Evolutionary conservation across 2,797 vertebrate genomes (phyloP), one percentile per base, ranked within the genome.

Genomic region (Bufotes viridis): DNA sequence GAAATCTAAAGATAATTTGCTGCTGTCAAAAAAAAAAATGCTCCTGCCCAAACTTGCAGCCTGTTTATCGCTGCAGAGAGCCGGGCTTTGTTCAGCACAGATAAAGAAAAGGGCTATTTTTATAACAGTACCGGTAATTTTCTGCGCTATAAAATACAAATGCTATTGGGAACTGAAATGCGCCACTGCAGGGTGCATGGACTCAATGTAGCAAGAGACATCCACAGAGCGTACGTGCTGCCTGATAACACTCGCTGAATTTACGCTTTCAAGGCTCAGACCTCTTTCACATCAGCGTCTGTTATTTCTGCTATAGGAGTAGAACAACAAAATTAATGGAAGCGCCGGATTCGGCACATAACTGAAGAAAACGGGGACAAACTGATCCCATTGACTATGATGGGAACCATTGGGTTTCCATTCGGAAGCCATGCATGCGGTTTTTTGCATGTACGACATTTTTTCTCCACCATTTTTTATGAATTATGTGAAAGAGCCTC

Each of bases 31-130:
- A 81, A 53, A 81, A 87, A 67, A 84, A 24, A 17, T 2, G 20
- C n/a, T 80, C 67, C 72, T 78, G 80, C 26, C 72, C 74, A 53
- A 86, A 69, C 34, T 42, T 51, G 78, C 82, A 65, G 82, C 42
- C 84, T 89, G 84, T 86, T 89, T 89, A 78, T 86, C 80, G 53
- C 84, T 70, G 88, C n/a, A 18, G 88, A 78, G 88, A 81, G 87
- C 65, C 53, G 4, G 67, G 26, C 87, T 85, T 88, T 88, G 78
- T 88, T 88, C 78, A 5, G 29, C 29, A 22, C 20, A 42, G 70
- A 89, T 89, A 89, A 89, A 85, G 60, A 78, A 22, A 53, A 34
- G 60, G 65, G 80, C 88, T 89, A 89, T 89, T 89, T 89, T 63
- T 82, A 80, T 89, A 89, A 53, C 74, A 18, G 53, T 70, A 78